Evolutionary conservation across 2,113 vertebrate species (phyloP), one percentile per base, ranked within the genome.

Genomic region (Thomomys bottae): DNA sequence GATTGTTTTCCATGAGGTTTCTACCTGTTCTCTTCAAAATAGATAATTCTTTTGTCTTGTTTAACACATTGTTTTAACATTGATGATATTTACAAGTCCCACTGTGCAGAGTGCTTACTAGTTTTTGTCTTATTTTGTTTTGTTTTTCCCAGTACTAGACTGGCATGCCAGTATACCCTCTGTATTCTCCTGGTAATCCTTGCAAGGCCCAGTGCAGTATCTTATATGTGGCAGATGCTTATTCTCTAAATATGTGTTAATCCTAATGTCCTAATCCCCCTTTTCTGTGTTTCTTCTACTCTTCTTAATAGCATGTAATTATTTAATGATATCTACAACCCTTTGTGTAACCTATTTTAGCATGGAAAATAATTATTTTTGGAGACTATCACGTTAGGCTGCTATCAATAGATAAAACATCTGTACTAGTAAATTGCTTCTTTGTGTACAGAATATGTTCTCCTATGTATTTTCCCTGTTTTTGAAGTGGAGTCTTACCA

Each of bases 321-420:
- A 21, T 76, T 75, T 73, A 36, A 78, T 59, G 10, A 38, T 23
- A 42, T 40, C 91, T 78, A 68, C 40, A 59, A 45, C 80, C 3
- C 10, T 28, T 85, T 21, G 8, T 63, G 66, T 67, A 92, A 66
- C 54, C 83, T 57, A 28, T n/a, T 45, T 88, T 75, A 89, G 49
- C 64, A 9, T 72, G 40, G 59, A 61, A 94, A 94, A 54, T 20
- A 70, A 64, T 84, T 57, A 26, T n/a, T n/a, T 82, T 77, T 59
- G 72, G 73, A 88, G 66, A 85, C 64, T 42, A 90, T 75, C 24
- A 8, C 61, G 4, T 72, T 88, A 38, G 24, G 61, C 17, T n/a
- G 72, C 20, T 38, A 67, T 80, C 59, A 81, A 89, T 78, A 67
- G 42, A 40, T 20, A 82, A 36, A 32, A 42, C 32, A 66, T 30